Percentiles rank a stretch among this genome's conserved stretches.
Conservation (phyloP, 1,140 invertebrate genomes). For the Nebria ingens region DNA sequence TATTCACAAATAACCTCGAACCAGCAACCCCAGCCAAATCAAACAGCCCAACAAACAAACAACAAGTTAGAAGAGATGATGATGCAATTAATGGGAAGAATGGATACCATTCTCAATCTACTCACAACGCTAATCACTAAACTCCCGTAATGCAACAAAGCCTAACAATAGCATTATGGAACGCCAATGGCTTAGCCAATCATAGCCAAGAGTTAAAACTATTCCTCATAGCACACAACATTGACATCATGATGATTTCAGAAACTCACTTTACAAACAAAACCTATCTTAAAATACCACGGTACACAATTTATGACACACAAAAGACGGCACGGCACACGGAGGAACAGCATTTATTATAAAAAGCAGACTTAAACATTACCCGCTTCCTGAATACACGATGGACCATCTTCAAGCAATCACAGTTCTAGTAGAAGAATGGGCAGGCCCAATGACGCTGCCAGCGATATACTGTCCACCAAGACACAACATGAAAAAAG, state of each 20-base stretch:
- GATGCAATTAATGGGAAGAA: conserved; percentile 12
- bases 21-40: neutral
- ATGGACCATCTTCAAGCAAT: conserved; percentile 19
- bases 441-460: conserved; percentile 16
- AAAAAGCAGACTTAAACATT: conserved; percentile 12
- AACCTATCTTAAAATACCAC: conserved; percentile 17
- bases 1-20: too few relatives aligned
- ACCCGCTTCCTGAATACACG: conserved; percentile 9
- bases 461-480: conserved; percentile 22
- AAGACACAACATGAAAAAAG: conserved; percentile 16
- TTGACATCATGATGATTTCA: conserved; percentile 20
- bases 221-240: conserved; percentile 20
- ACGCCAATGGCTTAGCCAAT: conserved; percentile 19
- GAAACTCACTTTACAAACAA: conserved; percentile 23
- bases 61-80: too few relatives aligned
- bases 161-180: conserved; percentile 21
- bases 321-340: conserved; percentile 18
- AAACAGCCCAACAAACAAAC: neutral
- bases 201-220: conserved; percentile 19
- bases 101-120: conserved; percentile 15
- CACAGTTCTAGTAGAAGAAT: conserved; percentile 14
- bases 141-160: conserved; percentile 10
- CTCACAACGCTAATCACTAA: conserved; percentile 16
- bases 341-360: conserved; percentile 19
- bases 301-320: conserved; percentile 18